phyloP scores from a whole-genome alignment of 2,113 vertebrate genomes.

The Mobula birostris region DNA sequence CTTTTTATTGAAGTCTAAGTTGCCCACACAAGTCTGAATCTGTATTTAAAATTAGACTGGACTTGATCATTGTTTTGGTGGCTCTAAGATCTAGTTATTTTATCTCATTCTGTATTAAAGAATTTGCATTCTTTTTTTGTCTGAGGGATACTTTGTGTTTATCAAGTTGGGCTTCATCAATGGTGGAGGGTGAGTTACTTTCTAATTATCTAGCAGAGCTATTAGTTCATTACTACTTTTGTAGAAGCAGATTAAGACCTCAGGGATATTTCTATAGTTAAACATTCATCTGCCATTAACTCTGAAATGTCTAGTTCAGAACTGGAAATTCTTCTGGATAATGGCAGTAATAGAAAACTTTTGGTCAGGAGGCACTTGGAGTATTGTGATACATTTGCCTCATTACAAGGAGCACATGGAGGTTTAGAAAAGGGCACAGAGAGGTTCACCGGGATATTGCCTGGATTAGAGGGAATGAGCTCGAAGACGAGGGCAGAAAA shows the following conservation, averaged over 20 bases:
- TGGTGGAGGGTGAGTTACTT: neutral
- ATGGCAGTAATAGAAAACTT: no score
- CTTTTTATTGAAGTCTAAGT: neutral
- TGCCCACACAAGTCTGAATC: neutral
- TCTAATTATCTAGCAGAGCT: neutral
- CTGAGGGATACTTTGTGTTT: neutral
- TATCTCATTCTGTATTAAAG: neutral
- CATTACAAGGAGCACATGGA: no score
- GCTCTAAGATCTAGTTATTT: neutral
- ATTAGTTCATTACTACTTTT: neutral
- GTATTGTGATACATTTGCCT: no score
- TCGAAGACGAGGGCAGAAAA: no score
- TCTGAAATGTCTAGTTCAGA: neutral
- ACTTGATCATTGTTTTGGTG: neutral
- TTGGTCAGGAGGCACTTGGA: no score
- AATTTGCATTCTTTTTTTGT: neutral
- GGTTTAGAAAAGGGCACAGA: no score
- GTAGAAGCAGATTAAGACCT: neutral
- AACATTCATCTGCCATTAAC: neutral
- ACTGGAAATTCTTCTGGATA: neutral
- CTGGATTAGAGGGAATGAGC: no score
- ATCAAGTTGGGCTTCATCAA: neutral
- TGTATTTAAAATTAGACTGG: neutral
- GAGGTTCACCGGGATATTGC: no score
- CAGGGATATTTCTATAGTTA: neutral